These are phyloP conservation scores for Tachina fera DNA, from an alignment of 2,888 invertebrate genomes.

Conservation along the genomic window DNA sequence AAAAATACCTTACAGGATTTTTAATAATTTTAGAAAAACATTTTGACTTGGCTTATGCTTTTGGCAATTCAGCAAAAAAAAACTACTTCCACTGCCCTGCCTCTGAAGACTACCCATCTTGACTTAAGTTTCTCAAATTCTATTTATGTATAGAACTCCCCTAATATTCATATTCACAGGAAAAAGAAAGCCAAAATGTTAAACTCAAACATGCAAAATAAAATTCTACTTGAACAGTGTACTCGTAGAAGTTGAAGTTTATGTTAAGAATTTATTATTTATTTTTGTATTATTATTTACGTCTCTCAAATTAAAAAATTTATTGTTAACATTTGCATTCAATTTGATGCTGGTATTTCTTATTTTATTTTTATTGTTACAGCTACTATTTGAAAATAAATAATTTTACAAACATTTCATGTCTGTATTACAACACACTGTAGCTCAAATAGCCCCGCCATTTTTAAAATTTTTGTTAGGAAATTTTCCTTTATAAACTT, in stretches of 20 bases:
- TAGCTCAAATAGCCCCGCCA: constrained; percentile 18
- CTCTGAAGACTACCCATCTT: too few species aligned
- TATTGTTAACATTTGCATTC: constrained; percentile 62
- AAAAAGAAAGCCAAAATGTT: neutral
- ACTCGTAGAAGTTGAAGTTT: constrained; percentile 13
- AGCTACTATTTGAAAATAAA: neutral
- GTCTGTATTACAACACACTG: constrained; percentile 30
- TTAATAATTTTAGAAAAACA: too few species aligned
- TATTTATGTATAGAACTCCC: neutral
- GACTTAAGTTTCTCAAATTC: neutral
- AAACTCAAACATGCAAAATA: constrained; percentile 6
- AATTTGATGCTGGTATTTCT: constrained; percentile 52
- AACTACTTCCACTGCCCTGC: neutral
- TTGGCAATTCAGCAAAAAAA: too few species aligned
- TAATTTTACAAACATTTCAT: constrained; percentile 37
- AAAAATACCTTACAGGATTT: too few species aligned
- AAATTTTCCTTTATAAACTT: constrained; percentile 40
- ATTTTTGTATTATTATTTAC: constrained; percentile 7
- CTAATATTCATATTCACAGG: neutral
- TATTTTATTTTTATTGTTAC: neutral
- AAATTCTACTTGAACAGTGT: constrained; percentile 35
- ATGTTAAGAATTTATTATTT: constrained; percentile 23
- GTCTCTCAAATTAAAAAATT: constrained; percentile 36
- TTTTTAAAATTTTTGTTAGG: constrained; percentile 10
- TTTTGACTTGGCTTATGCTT: too few species aligned